phyloP scores from a whole-genome alignment of 2,113 vertebrate genomes.

The Pongo abelii region DNA sequence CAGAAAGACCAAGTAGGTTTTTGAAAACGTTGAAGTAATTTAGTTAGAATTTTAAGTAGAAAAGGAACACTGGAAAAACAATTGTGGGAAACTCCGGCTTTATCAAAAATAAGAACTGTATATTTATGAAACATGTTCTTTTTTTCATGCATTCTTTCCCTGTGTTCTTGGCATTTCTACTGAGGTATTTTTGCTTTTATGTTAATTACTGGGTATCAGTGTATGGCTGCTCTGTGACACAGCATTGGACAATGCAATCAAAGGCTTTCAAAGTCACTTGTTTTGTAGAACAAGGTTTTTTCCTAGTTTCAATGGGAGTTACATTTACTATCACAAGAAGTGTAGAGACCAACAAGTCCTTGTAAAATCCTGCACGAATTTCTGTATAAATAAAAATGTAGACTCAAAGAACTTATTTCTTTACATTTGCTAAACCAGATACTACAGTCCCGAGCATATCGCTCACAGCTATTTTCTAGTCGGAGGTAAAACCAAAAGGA shows the following conservation, averaged over 20 bases:
- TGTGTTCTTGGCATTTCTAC: neutral
- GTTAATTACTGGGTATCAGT: neutral
- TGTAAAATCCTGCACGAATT: conserved; percentile 7
- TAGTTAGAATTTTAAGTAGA: neutral
- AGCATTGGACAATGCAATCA: neutral
- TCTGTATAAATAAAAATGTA: neutral
- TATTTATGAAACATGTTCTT: neutral
- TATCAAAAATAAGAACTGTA: neutral
- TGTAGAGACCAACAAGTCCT: neutral
- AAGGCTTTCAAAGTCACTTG: conserved; percentile 5
- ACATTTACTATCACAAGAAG: neutral
- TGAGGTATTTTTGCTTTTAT: neutral
- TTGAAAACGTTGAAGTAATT: neutral
- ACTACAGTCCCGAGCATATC: neutral
- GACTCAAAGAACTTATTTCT: conserved; percentile 17
- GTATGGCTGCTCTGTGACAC: neutral
- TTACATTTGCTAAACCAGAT: neutral
- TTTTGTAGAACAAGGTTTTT: neutral
- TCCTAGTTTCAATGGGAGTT: conserved; percentile 29
- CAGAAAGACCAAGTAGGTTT: neutral
- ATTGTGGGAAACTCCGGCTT: neutral
- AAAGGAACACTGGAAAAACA: neutral
- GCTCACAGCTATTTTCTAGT: neutral
- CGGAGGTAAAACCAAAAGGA: conserved; percentile 12
- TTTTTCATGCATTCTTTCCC: neutral